These are phyloP conservation scores for Andricus curvator DNA, from an alignment of 2,888 invertebrate species.

Conservation along the genomic window DNA sequence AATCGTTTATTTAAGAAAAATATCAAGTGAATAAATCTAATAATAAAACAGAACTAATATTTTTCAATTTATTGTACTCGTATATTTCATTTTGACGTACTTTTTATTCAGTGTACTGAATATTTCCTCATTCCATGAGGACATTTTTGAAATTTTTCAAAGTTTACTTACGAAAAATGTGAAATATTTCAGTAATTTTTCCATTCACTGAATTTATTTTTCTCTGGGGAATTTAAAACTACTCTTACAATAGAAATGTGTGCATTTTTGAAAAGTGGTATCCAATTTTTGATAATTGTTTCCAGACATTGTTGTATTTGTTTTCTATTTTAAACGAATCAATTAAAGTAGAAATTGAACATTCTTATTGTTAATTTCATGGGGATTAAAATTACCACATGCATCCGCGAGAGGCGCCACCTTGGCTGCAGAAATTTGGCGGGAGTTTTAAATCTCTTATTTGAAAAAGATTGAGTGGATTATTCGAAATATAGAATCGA, in stretches of 20 bases:
- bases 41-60: background rate
- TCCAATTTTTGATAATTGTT: background rate
- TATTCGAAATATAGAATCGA: background rate
- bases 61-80: background rate
- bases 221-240: background rate
- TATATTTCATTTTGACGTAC: background rate
- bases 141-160: background rate
- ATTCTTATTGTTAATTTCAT: background rate
- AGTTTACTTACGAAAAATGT: background rate
- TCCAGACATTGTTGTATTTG: background rate
- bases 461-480: background rate
- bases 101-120: background rate
- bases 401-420: conserved; percentile 25
- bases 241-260: background rate
- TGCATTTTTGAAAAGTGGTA: background rate
- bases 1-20: background rate
- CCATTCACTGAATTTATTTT: background rate
- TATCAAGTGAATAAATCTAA: background rate
- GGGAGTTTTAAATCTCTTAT: conserved; percentile 6
- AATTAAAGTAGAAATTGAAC: background rate
- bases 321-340: background rate
- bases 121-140: background rate
- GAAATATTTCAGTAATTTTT: background rate
- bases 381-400: background rate
- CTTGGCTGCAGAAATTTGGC: background rate